Percentiles rank a stretch among this genome's conserved stretches.
These are phyloP conservation scores for Drosophila burlai DNA, from an alignment of 1,140 invertebrate species.

Conservation along the genomic window DNA sequence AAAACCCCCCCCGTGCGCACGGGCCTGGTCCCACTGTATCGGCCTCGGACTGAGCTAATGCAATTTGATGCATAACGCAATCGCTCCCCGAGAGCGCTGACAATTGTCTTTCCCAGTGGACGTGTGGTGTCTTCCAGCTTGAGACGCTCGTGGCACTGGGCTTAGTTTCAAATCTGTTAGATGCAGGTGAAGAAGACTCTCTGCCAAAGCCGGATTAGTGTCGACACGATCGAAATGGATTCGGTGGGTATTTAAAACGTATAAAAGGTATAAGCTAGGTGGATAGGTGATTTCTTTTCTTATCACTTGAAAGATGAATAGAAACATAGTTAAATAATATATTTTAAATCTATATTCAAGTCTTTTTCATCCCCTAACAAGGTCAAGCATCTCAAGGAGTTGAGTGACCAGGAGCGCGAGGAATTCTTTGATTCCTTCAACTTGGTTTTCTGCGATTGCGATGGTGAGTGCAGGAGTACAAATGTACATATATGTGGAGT, in stretches of 20 bases:
- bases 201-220: constrained; percentile 30
- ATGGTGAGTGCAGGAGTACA: constrained; percentile 70
- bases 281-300: not conserved
- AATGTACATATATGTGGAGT: no score
- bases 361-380: not conserved
- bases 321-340: no score
- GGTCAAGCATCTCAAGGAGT: constrained; percentile 54
- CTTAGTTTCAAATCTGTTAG: constrained; percentile 55
- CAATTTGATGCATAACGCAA: constrained; percentile 35
- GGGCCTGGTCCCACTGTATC: constrained; percentile 10
- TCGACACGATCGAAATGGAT: constrained; percentile 17
- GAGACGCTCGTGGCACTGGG: constrained; percentile 6
- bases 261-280: not conserved
- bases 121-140: constrained; percentile 29
- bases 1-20: no score
- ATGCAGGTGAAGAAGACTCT: not conserved
- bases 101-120: constrained; percentile 26
- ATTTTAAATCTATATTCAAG: not conserved
- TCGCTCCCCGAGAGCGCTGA: not conserved
- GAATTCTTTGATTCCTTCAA: constrained; percentile 85
- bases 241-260: constrained; percentile 7
- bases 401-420: constrained; percentile 57
- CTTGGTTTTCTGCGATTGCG: constrained; percentile 85
- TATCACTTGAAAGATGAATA: not conserved
- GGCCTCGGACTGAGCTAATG: constrained; percentile 21